A percentile compares a stretch with the other conserved stretches of the same genome.
phyloP scores from a whole-genome alignment of 2,113 vertebrate species.

The Zosterops lateralis region DNA sequence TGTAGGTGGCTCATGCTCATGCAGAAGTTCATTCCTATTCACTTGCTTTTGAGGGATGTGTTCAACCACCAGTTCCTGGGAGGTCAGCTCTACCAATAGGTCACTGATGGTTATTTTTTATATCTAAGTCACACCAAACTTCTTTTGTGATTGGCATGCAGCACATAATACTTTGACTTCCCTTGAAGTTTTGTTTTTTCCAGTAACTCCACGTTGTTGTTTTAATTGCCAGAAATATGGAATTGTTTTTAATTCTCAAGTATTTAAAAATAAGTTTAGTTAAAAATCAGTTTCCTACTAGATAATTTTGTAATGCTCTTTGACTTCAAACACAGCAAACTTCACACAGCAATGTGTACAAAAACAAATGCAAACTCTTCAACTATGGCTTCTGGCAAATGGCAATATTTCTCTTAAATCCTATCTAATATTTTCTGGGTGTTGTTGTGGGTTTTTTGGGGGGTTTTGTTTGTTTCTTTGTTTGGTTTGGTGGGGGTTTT shows the following conservation, averaged over 20 bases:
- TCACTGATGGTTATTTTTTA: background rate
- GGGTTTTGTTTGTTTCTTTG: too few relatives aligned
- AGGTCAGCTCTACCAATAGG: background rate
- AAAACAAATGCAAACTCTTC: background rate
- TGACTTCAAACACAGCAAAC: background rate
- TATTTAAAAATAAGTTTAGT: background rate
- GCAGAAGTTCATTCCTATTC: background rate
- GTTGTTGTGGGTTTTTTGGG: too few relatives aligned
- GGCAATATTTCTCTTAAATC: background rate
- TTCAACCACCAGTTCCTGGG: background rate
- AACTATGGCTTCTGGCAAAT: background rate
- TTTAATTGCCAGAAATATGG: background rate
- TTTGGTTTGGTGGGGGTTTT: too few relatives aligned
- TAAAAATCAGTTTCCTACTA: background rate
- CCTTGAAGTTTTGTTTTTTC: background rate
- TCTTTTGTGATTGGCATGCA: background rate
- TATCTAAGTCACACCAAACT: background rate
- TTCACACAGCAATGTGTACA: background rate
- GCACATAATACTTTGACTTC: background rate
- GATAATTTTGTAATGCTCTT: background rate
- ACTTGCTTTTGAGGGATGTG: background rate
- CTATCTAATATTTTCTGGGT: background rate
- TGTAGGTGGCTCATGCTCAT: background rate
- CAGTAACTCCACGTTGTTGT: background rate
- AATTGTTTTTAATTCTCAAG: background rate